Evolutionary conservation across 2,113 vertebrate genomes (phyloP), one percentile per base, ranked within the genome.

Genomic region (Rhabdornis inornatus): DNA sequence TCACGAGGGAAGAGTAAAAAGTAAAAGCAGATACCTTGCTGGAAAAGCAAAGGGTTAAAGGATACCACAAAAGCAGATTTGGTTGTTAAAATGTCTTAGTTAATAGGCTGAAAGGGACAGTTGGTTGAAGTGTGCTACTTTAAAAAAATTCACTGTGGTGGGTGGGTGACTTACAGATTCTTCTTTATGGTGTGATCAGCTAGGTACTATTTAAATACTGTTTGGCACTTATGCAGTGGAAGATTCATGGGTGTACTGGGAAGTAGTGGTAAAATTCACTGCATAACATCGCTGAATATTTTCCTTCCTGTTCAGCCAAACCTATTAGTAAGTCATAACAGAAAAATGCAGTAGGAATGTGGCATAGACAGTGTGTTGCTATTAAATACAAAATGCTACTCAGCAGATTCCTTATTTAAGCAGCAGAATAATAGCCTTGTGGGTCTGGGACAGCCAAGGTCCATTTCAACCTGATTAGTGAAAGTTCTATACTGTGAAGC

Each of bases 281-380:
- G 52, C 74, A 71, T 92, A 91, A 87, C 69, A 81, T 92, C 68
- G 56, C 64, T 68, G 76, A 95, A 66, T 90, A 78, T 89, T 96
- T 97, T 97, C 83, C 86, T 89, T 92, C 72, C 83, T 70, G 42
- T 89, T 83, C 92, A 83, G 92, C 95, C 95, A 95, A 93, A 89
- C 44, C 42, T 92, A 44, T 92, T 90, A 92, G 64, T 89, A 94
- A 96, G 76, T 83, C 91, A 78, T 70, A 75, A 86, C 72, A 65
- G 83, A 87, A 93, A 93, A 90, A 89, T 3, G 0, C 71, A 10
- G 68, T 59, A 81, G 79, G 80, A 95, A 87, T 95, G 83, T 83
- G 92, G 92, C 40, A 42, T 87, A 70, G 79, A 89, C 83, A 66
- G 72, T 66, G 69, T 53, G 25, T 90, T 92, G 19, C 56, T 87